Conservation (phyloP, 2,888 invertebrate genomes). For the Tetranychus truncatus region DNA sequence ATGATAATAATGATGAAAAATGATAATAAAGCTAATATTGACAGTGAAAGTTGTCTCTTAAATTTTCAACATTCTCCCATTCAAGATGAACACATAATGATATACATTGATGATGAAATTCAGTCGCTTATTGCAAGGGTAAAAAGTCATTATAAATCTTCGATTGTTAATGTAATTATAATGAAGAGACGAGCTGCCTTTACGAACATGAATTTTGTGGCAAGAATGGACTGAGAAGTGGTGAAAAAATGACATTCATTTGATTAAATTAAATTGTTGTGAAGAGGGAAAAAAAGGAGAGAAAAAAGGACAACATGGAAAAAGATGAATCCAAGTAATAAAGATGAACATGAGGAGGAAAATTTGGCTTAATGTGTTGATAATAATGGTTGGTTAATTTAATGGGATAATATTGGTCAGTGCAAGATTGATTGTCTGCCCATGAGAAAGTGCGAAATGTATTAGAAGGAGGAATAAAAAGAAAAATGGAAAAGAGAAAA, state of each 20-base stretch:
- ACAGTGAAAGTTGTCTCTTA: background rate
- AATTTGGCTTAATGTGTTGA: background rate
- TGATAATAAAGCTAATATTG: background rate
- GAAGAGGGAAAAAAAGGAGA: background rate
- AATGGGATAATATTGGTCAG: constrained; percentile 1
- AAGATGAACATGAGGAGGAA: background rate
- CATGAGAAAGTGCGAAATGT: background rate
- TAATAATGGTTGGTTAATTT: background rate
- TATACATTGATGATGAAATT: too few relatives aligned
- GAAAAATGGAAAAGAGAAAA: background rate
- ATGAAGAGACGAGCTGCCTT: too few relatives aligned
- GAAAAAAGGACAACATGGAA: background rate
- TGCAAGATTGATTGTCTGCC: background rate
- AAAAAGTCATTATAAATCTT: too few relatives aligned
- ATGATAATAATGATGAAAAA: background rate
- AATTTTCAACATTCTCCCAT: too few relatives aligned
- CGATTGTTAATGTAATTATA: too few relatives aligned
- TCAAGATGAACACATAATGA: too few relatives aligned
- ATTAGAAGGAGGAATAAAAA: background rate
- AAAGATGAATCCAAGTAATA: background rate
- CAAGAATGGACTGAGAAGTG: too few relatives aligned
- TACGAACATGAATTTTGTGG: too few relatives aligned
- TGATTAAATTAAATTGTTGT: too few relatives aligned
- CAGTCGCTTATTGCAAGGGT: too few relatives aligned
- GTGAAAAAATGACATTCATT: too few relatives aligned